Evolutionary conservation across 2,113 vertebrate species (phyloP), one percentile per base, ranked within the genome.

Genomic region (Neodontobutis hainanensis): DNA sequence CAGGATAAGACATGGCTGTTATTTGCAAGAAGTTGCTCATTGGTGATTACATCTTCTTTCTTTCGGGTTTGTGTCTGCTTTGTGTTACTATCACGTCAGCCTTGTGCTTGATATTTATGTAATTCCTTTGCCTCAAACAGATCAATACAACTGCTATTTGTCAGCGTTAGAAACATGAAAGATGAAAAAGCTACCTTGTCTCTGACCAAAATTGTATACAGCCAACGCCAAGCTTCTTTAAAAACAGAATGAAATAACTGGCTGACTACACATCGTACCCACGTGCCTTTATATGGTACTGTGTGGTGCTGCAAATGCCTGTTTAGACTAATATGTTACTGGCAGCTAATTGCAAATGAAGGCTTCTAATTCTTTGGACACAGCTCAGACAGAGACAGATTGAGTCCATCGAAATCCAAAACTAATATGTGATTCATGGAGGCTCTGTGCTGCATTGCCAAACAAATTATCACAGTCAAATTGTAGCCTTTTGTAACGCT

Each of bases 161-260:
- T 55, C n/a, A 34, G 52, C 4, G 11, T 55, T 38, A 55, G 12
- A 38, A 55, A 55, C 52, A 55, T 38, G 52, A 55, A 55, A 55
- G 52, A 55, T 55, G 32, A 55, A 55, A 53, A 36, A 36, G 12
- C 52, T 55, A 34, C 12, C 52, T 6, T 34, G 8, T 36, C 34
- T 38, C 52, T 38, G 6, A n/a, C 34, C 7, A 9, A 36, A 36
- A 55, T 53, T 34, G 14, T 34, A 11, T 38, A 6, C 27, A 53
- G 35, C 27, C 51, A 5, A 14, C 12, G 14, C 27, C 27, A 35
- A 12, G 51, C 8, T 8, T 8, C 32, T 35, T 19, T 53, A 5
- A 34, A 53, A 55, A 38, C n/a, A 11, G 11, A 52, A 52, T n/a
- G 34, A 38, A 34, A 55, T 55, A 12, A 55, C 52, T 0, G 52